Percentiles rank a stretch among this genome's conserved stretches.
phyloP scores from a whole-genome alignment of 2,888 invertebrate species.

The Mesoligia furuncula region DNA sequence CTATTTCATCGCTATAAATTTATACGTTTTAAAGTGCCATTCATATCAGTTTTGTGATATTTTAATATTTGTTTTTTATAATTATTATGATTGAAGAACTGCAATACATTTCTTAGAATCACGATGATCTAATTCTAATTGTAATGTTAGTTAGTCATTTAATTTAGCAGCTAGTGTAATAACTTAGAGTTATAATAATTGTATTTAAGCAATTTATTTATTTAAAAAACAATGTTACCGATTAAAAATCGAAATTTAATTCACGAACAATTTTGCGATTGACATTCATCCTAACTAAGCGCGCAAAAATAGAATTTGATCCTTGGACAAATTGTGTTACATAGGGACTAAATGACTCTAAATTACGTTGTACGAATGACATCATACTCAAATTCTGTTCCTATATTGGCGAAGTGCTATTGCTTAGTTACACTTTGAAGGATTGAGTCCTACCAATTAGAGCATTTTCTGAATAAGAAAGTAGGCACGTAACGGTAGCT shows the following conservation, averaged over 20 bases:
- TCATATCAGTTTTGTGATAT: not conserved
- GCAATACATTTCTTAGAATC: not conserved
- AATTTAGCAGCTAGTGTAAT: not conserved
- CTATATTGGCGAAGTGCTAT: constrained; percentile 15
- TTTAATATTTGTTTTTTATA: constrained; percentile 4
- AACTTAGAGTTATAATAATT: not conserved
- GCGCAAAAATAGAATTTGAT: constrained; percentile 54
- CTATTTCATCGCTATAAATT: not conserved
- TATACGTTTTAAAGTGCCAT: not conserved
- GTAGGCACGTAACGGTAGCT: not conserved
- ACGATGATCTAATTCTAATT: constrained; percentile 19
- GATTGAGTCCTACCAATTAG: constrained; percentile 25
- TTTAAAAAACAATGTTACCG: not conserved
- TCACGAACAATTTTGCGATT: constrained; percentile 4
- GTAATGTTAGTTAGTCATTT: not conserved
- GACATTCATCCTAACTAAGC: constrained; percentile 7
- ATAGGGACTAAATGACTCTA: constrained; percentile 53
- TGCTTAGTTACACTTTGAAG: constrained; percentile 18
- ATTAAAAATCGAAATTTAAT: not conserved
- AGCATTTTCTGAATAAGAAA: constrained; percentile 21
- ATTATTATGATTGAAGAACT: not conserved
- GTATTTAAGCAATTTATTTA: not conserved
- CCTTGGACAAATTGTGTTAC: constrained; percentile 54
- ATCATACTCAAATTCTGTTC: constrained; percentile 67
- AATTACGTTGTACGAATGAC: constrained; percentile 67